These are phyloP conservation scores for Chelon labrosus DNA, from an alignment of 2,797 vertebrate species.

Conservation along the genomic window DNA sequence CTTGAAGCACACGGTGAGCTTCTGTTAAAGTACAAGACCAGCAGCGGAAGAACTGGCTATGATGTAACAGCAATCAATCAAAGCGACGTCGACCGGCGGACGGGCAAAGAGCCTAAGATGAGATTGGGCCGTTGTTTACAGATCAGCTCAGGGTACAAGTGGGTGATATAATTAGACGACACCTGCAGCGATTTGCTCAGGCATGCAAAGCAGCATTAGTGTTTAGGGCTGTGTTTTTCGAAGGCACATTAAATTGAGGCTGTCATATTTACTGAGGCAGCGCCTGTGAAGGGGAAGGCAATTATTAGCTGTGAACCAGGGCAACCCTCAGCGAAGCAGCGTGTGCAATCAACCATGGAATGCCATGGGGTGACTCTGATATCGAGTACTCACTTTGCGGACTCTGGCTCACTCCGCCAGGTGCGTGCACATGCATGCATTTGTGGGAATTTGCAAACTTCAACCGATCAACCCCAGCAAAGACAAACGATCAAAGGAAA, in stretches of 20 bases:
- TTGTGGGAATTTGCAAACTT: slow-evolving; percentile 2
- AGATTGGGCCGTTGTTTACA: slow-evolving; percentile 63
- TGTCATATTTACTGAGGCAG: slow-evolving; percentile 77
- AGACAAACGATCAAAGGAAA: background rate
- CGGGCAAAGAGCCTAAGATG: slow-evolving; percentile 38
- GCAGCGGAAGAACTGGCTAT: slow-evolving; percentile 8
- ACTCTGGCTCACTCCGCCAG: slow-evolving; percentile 17
- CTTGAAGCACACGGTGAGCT: background rate
- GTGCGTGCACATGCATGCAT: slow-evolving; percentile 6
- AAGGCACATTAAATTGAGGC: slow-evolving; percentile 67
- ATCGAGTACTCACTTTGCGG: slow-evolving; percentile 32
- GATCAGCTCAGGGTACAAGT: slow-evolving; percentile 60
- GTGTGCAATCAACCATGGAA: slow-evolving; percentile 61
- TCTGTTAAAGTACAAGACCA: slow-evolving; percentile 9
- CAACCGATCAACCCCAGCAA: background rate
- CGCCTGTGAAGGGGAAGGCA: slow-evolving; percentile 72
- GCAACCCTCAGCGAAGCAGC: slow-evolving; percentile 55
- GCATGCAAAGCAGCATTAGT: slow-evolving; percentile 59
- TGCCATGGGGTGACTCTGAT: slow-evolving; percentile 25
- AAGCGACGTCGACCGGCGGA: slow-evolving; percentile 27
- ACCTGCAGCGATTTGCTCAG: slow-evolving; percentile 71
- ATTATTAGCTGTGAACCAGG: slow-evolving; percentile 80
- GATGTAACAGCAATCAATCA: slow-evolving; percentile 74
- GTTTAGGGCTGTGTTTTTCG: slow-evolving; percentile 57
- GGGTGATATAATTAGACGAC: slow-evolving; percentile 77